A percentile compares a stretch with the other conserved stretches of the same genome.
Conservation (phyloP, 2,113 vertebrate species). For the Budorcas taxicolor region DNA sequence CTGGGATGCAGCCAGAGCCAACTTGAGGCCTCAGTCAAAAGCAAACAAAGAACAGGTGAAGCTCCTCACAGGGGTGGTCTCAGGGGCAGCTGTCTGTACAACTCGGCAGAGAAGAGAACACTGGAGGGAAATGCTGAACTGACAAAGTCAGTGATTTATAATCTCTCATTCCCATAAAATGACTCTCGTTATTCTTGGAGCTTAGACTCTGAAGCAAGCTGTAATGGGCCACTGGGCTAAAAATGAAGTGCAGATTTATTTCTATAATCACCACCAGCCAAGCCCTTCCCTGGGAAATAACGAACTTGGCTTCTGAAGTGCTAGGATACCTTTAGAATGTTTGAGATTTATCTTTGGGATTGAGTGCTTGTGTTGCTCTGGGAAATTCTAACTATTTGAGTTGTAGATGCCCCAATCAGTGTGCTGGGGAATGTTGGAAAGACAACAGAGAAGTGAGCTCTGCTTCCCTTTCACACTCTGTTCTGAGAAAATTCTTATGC, state of each 20-base stretch:
- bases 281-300: conserved; percentile 69
- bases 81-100: conserved; percentile 47
- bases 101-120: conserved; percentile 46
- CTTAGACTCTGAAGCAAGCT: conserved; percentile 49
- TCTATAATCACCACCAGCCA: conserved; percentile 75
- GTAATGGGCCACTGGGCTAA: conserved; percentile 70
- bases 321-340: conserved; percentile 70
- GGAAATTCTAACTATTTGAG: conserved; percentile 65
- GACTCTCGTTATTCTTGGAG: conserved; percentile 70
- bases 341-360: conserved; percentile 68
- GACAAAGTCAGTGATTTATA: conserved; percentile 72
- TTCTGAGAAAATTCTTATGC: conserved; percentile 44
- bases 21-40: conserved; percentile 51
- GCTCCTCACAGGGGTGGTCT: conserved; percentile 23
- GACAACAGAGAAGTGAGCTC: background rate
- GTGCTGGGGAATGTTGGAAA: background rate
- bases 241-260: conserved; percentile 75
- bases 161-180: conserved; percentile 71
- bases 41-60: conserved; percentile 55
- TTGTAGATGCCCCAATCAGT: background rate
- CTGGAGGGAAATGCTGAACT: conserved; percentile 62
- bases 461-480: background rate
- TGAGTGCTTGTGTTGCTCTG: conserved; percentile 59
- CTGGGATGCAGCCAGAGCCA: conserved; percentile 37
- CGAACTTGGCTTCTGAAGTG: conserved; percentile 58